Base-by-base conservation (phyloP, 2,113 vertebrate genomes). In the Dromas ardeola region DNA sequence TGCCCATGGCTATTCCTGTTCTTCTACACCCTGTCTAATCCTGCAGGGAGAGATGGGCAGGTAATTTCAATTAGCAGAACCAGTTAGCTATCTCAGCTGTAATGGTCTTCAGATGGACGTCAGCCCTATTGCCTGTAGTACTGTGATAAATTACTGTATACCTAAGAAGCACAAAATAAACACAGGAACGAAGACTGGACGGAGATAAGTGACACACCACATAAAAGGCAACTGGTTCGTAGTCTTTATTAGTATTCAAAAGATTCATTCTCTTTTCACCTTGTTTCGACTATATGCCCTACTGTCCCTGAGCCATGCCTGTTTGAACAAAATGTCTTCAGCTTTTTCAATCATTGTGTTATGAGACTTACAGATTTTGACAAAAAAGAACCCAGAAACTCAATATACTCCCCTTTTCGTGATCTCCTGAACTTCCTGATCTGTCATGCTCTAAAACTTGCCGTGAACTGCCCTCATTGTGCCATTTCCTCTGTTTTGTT, bases 401-500 rank as follows among this genome's bases (percentile, higher is more conserved):
- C 56, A 76, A 15, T 47, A 30, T 36, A 72, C 65, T 69, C 29
- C 43, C 66, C 15, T 91, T 74, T 53, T 61, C 59, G 45, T 63
- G 81, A 61, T 95, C 73, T 92, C 81, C 69, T 86, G 69, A 58
- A 89, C 93, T 95, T 97, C 88, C 95, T 81, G 18, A 63, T 47
- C 89, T 95, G 83, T 76, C 58, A 56, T 23, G 25, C 40, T 40
- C 56, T 61, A 38, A 72, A 76, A 56, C 79, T 89, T 89, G 77
- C 83, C 73, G 69, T 84, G 77, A 96, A 69, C 67, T 91, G 65
- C 81, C 89, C 62, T 91, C 62, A 96, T 95, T 97, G 94, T 95
- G 86, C 95, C 93, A 89, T 82, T 97, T 96, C 94, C 96, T 93
- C 81, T 71, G 78, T 65, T 97, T 86, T 81, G 86, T 69, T 97